These are phyloP conservation scores for Bombyx mandarina DNA, from an alignment of 1,140 invertebrate species.

Conservation along the genomic window DNA sequence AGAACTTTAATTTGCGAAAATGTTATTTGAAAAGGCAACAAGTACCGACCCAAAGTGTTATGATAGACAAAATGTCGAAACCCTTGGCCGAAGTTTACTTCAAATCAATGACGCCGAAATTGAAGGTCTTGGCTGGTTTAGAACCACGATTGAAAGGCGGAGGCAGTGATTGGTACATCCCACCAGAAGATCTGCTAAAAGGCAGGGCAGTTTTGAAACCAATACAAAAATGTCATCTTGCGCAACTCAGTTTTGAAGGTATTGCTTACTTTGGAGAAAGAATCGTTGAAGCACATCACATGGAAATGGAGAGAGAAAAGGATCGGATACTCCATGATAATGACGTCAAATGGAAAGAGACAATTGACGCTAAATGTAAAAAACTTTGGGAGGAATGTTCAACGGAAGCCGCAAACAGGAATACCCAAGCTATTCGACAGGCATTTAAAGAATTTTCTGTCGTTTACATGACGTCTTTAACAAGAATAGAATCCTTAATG, in stretches of 20 bases:
- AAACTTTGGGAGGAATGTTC: slow-evolving; percentile 28
- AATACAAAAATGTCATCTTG: slow-evolving; percentile 29
- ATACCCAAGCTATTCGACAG: slow-evolving; percentile 36
- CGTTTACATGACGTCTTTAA: slow-evolving; percentile 38
- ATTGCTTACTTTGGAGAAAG: slow-evolving; percentile 33
- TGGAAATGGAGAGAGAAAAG: slow-evolving; percentile 35
- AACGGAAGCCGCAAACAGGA: slow-evolving; percentile 25
- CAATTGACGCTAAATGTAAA: slow-evolving; percentile 20
- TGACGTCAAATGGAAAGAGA: slow-evolving; percentile 37
- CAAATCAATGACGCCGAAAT: slow-evolving; percentile 46
- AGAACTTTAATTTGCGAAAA: slow-evolving; percentile 49
- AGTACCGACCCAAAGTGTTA: slow-evolving; percentile 53
- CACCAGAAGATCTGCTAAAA: slow-evolving; percentile 37
- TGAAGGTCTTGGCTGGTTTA: slow-evolving; percentile 46
- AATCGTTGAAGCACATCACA: slow-evolving; percentile 26
- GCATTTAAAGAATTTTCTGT: slow-evolving; percentile 40
- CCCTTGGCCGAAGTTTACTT: slow-evolving; percentile 46
- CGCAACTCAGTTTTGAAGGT: slow-evolving; percentile 35
- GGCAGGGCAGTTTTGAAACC: slow-evolving; percentile 42
- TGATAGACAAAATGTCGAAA: slow-evolving; percentile 45
- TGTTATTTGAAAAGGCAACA: slow-evolving; percentile 36
- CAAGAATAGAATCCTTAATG: slow-evolving; percentile 39
- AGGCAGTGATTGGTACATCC: slow-evolving; percentile 46
- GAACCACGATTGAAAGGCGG: slow-evolving; percentile 51
- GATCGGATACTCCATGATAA: slow-evolving; percentile 24